Evolutionary conservation across 2,888 invertebrate species (phyloP).

Genomic region (Ochropleura plecta): DNA sequence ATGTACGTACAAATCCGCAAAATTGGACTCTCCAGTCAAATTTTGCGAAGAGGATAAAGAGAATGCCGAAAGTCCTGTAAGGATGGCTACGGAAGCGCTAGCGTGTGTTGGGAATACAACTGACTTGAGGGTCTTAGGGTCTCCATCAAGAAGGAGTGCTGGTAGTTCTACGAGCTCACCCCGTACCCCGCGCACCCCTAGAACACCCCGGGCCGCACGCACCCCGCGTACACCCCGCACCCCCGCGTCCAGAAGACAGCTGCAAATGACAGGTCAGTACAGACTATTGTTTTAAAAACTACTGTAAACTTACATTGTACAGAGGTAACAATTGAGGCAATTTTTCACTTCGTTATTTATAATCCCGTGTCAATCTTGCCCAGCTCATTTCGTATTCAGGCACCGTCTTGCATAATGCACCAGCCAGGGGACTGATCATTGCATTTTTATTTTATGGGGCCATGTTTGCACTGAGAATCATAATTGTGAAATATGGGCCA

Average conservation of each 20-base stretch:
- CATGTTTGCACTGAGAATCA: conserved; percentile 58
- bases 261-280: conserved; percentile 89
- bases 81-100: conserved; percentile 83
- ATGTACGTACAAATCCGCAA: conserved; percentile 81
- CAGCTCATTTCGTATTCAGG: conserved; percentile 70
- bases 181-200: conserved; percentile 82
- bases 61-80: conserved; percentile 79
- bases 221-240: conserved; percentile 87
- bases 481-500: conserved; percentile 66
- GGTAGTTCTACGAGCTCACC: conserved; percentile 82
- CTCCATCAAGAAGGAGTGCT: conserved; percentile 82
- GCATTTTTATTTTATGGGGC: conserved; percentile 63
- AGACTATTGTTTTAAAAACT: conserved; percentile 51
- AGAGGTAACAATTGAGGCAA: conserved; percentile 47
- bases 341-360: conserved; percentile 62
- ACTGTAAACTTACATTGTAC: conserved; percentile 36
- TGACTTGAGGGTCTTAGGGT: conserved; percentile 83
- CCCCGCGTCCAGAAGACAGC: conserved; percentile 88
- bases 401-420: conserved; percentile 70
- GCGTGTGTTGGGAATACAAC: conserved; percentile 86
- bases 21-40: conserved; percentile 86
- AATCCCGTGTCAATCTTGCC: conserved; percentile 56
- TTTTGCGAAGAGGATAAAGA: conserved; percentile 85
- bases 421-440: conserved; percentile 62
- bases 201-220: conserved; percentile 85